phyloP scores from a whole-genome alignment of 2,888 invertebrate genomes.

The Pyralis farinalis region DNA sequence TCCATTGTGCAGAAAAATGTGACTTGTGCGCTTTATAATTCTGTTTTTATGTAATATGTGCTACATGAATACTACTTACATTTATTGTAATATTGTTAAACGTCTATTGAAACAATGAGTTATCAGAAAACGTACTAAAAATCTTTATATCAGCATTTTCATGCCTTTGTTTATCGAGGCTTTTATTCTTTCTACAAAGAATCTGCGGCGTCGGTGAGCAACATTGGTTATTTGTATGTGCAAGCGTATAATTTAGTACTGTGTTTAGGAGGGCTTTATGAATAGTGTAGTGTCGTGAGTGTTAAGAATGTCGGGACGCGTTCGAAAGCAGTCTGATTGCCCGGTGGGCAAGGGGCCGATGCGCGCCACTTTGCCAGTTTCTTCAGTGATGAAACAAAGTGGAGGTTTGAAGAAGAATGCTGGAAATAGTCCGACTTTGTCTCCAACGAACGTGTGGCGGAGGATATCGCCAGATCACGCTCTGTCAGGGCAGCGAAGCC shows the following conservation, averaged over 20 bases:
- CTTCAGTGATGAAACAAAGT: constrained; percentile 85
- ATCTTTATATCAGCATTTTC: constrained; percentile 26
- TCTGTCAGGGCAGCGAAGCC: constrained; percentile 86
- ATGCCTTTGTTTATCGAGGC: constrained; percentile 38
- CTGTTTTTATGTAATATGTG: constrained; percentile 62
- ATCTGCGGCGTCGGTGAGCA: constrained; percentile 63
- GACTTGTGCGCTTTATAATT: constrained; percentile 68
- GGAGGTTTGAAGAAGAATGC: constrained; percentile 81
- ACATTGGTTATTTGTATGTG: constrained; percentile 50
- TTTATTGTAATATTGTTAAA: constrained; percentile 42
- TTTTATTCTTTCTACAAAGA: constrained; percentile 64
- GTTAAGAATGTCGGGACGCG: constrained; percentile 79
- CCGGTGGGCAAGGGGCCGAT: constrained; percentile 84
- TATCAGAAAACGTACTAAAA: constrained; percentile 33
- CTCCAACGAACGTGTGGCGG: constrained; percentile 85
- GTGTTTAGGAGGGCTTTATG: constrained; percentile 34
- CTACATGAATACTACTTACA: constrained; percentile 50
- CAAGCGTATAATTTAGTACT: constrained; percentile 41
- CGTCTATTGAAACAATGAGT: constrained; percentile 34
- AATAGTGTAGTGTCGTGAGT: constrained; percentile 31
- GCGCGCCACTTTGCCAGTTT: constrained; percentile 88
- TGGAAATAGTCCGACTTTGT: constrained; percentile 83
- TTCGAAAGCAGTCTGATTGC: constrained; percentile 85
- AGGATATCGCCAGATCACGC: constrained; percentile 86
- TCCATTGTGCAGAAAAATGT: constrained; percentile 79